Evolutionary conservation across 1,140 invertebrate genomes (phyloP), one percentile per base, ranked within the genome.

Genomic region (Eumeta japonica): DNA sequence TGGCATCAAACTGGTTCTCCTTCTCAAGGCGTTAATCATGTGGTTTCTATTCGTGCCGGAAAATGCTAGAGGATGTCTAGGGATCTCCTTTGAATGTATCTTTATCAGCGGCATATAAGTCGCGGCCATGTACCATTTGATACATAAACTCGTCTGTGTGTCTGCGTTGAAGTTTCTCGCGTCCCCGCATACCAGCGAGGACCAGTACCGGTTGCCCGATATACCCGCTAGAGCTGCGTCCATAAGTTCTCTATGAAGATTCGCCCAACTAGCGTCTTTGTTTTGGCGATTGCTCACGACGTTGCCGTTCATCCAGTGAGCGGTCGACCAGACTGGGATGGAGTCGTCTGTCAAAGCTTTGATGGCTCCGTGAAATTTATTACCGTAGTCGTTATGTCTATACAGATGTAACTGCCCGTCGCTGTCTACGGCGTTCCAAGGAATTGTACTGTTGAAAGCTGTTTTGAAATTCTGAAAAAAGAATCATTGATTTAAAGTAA

Each of bases 51-150:
- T 45, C 3, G 45, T 63, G 10, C 65, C 62, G 19, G 36, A 36
- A 20, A 71, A 71, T 3, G 55, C 43, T 11, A 58, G 29, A 1
- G 70, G 65, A 45, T 72, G 45, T 47, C 64, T 56, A 2, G 41
- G 16, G 4, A 35, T 35, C 3, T 10, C 14, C 42, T 55, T 63
- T 0, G 67, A 66, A 34, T 75, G 55, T 13, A 72, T 64, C 38
- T 60, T 63, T 2, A 72, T 38, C 35, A 67, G 43, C 7, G 67
- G 71, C 16, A 72, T 43, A 28, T 55, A 75, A 1, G 53, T 62
- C 3, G 48, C 50, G 4, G 67, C 66, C 55, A 71, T 53, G 34
- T 75, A 75, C 71, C 70, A 75, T 57, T 75, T 75, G 2, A 64
- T 44, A 17, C 70, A 74, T 5, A 74, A 47, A 30, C 32, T 46